These are phyloP conservation scores for Pandemis heparana DNA, from an alignment of 2,888 invertebrate genomes.

Conservation along the genomic window DNA sequence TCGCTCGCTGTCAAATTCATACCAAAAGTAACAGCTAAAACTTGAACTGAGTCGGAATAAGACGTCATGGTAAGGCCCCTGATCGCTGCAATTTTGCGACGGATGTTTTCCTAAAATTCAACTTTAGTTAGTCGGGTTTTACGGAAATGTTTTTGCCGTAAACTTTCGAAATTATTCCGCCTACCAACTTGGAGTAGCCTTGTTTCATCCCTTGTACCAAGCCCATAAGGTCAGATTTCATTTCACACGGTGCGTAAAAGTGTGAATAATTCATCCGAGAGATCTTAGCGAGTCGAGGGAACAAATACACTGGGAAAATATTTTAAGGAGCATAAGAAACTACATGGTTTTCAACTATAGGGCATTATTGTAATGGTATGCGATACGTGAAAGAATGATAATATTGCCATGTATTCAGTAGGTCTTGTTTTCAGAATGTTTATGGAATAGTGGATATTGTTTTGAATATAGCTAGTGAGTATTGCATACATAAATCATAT, in stretches of 20 bases:
- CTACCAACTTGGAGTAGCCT: too few species aligned
- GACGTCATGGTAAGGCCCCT: too few species aligned
- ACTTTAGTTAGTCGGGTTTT: too few species aligned
- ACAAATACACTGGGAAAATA: constrained; percentile 51
- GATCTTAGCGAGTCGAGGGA: constrained; percentile 54
- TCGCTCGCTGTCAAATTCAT: too few species aligned
- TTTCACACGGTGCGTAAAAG: constrained; percentile 49
- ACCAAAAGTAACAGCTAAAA: too few species aligned
- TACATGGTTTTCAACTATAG: constrained; percentile 25
- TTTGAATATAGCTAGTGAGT: background rate
- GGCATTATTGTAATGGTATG: constrained; percentile 14
- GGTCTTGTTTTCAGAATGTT: constrained; percentile 2
- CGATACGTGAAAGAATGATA: constrained; percentile 18
- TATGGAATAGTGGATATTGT: background rate
- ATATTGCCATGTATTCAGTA: constrained; percentile 8
- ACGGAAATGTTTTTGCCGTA: too few species aligned
- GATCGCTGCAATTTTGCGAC: too few species aligned
- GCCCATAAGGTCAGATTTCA: constrained; percentile 51
- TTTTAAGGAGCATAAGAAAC: constrained; percentile 46
- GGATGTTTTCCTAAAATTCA: too few species aligned
- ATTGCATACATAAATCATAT: too few species aligned
- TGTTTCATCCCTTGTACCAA: constrained; percentile 16
- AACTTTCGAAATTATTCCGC: too few species aligned
- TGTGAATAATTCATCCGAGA: constrained; percentile 57
- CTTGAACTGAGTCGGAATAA: too few species aligned